Percentiles rank a stretch among this genome's conserved stretches.
These are phyloP conservation scores for Ctenochaetus hawaiiensis DNA, from an alignment of 2,797 vertebrate genomes.

Conservation along the genomic window DNA sequence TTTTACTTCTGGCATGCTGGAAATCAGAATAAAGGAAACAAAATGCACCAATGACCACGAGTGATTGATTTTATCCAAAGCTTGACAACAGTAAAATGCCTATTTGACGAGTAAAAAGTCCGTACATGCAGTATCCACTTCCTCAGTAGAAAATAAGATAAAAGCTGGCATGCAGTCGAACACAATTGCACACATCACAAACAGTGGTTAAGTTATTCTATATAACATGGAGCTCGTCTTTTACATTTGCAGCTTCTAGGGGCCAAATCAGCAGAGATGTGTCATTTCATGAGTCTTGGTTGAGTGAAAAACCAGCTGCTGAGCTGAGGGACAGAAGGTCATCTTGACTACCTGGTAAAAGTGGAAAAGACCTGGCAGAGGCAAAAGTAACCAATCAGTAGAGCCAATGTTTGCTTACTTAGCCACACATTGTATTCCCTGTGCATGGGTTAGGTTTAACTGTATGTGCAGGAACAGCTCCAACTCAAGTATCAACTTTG, in stretches of 20 bases:
- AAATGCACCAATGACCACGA: constrained; percentile 21
- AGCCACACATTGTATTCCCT: background rate
- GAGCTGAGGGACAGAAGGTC: constrained; percentile 60
- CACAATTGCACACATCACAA: constrained; percentile 79
- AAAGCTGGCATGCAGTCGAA: constrained; percentile 75
- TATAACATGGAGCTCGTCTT: constrained; percentile 54
- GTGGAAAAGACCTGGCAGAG: constrained; percentile 28
- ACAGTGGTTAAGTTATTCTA: constrained; percentile 53
- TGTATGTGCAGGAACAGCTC: background rate
- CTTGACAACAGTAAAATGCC: constrained; percentile 54
- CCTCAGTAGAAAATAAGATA: constrained; percentile 66
- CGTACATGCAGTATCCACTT: constrained; percentile 67
- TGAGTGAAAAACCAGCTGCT: constrained; percentile 56
- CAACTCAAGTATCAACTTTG: background rate
- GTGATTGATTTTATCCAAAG: constrained; percentile 36
- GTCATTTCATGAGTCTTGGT: constrained; percentile 45
- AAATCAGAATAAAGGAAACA: background rate
- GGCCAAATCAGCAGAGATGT: constrained; percentile 22
- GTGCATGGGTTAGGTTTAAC: background rate
- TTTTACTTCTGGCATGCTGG: constrained; percentile 13
- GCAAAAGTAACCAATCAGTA: constrained; percentile 7
- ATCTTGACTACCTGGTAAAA: constrained; percentile 36
- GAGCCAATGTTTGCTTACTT: background rate
- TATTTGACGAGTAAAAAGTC: constrained; percentile 50
- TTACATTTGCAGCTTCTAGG: constrained; percentile 28